A percentile compares a stretch with the other conserved stretches of the same genome.
These are phyloP conservation scores for Diaperis boleti DNA, from an alignment of 2,888 invertebrate genomes.

Conservation along the genomic window DNA sequence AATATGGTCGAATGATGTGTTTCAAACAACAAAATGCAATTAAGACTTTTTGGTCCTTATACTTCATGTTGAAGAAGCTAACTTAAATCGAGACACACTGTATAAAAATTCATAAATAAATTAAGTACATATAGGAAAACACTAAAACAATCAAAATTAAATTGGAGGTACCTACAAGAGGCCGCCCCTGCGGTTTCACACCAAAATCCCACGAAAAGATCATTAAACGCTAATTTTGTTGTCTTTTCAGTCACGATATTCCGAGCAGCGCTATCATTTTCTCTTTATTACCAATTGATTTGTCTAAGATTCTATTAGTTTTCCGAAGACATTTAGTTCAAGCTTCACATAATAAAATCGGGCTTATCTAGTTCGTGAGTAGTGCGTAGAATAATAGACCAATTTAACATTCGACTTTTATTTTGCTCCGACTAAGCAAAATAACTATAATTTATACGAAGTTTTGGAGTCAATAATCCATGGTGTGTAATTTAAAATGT, in stretches of 20 bases:
- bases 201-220: slow-evolving; percentile 27
- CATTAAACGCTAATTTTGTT: slow-evolving; percentile 23
- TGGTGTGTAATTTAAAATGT: slow-evolving; percentile 50
- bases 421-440: slow-evolving; percentile 16
- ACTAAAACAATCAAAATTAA: no score
- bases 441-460: slow-evolving; percentile 43
- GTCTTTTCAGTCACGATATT: slow-evolving; percentile 35
- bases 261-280: slow-evolving; percentile 29
- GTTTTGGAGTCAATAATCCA: slow-evolving; percentile 45
- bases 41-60: no score
- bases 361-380: slow-evolving; percentile 22
- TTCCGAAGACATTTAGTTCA: slow-evolving; percentile 7
- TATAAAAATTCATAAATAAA: not conserved
- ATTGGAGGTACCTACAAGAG: no score
- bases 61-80: no score
- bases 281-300: slow-evolving; percentile 34
- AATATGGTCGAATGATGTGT: no score
- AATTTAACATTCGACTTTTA: slow-evolving; percentile 22
- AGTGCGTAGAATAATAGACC: slow-evolving; percentile 29
- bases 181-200: slow-evolving; percentile 1
- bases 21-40: no score
- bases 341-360: slow-evolving; percentile 13
- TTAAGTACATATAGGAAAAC: no score
- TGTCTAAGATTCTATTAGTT: slow-evolving; percentile 30
- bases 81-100: not conserved